Conservation (phyloP, 1,140 invertebrate species). For the Lepidostoma basale region DNA sequence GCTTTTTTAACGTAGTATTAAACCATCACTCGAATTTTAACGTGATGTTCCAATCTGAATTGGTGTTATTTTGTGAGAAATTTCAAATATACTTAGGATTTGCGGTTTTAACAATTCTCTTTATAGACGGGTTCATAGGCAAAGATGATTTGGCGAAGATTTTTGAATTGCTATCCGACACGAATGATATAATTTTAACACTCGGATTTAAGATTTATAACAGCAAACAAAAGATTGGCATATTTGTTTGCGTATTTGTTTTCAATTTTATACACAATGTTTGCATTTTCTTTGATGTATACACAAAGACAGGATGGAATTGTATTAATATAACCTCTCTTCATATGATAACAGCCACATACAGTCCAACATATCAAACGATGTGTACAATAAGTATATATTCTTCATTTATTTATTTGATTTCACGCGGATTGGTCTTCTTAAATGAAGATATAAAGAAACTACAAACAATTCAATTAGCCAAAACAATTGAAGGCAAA, state of each 20-base stretch:
- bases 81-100: not conserved
- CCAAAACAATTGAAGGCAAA: not conserved
- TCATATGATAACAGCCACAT: not conserved
- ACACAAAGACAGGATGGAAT: not conserved
- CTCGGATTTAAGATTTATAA: not conserved
- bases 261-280: not conserved
- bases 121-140: not conserved
- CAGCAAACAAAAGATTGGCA: not conserved
- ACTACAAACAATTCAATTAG: not conserved
- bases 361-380: not conserved
- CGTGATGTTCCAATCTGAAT: not conserved
- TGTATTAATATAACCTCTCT: too few relatives aligned
- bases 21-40: not conserved
- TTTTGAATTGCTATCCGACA: not conserved
- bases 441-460: not conserved
- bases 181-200: not conserved
- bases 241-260: not conserved
- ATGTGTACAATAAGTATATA: not conserved
- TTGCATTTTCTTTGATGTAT: not conserved
- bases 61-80: not conserved
- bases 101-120: not conserved
- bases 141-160: conserved; percentile 2
- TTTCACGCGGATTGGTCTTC: not conserved
- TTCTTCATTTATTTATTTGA: not conserved
- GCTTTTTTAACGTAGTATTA: not conserved